Base-by-base conservation (phyloP, 2,888 invertebrate species). In the Seira sanloemensis region DNA sequence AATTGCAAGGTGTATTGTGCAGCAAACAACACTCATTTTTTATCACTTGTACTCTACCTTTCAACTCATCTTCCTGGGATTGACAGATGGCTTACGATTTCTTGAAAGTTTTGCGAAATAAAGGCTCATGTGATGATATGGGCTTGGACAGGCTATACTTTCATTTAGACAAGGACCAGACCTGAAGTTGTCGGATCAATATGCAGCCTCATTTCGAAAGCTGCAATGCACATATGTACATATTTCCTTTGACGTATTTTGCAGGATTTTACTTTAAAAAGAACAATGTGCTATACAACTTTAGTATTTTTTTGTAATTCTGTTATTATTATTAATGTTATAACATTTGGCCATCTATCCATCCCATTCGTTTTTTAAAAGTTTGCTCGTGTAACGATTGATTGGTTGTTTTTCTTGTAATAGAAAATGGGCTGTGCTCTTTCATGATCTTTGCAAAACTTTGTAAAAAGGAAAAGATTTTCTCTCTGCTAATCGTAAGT, bases 321-420 rank as follows among this genome's bases (percentile, higher is more conserved):
- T 74, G 65, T 74, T 26, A 65, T 74, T 37, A 80, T 68, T 72
- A 71, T 69, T 68, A 69, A 12, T 37, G 37, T 37, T 37, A 37
- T 12, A 37, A 37, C 37, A 37, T 37, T 37, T 37, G 12, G 37
- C 37, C 37, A 7, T 7, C 12, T 37, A 12, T 37, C 37, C 37
- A 7, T 4, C 12, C 69, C 68, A 68, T 76, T 62, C 65, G 50
- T 76, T 75, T 76, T 76, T 69, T n/a, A 76, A 81, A 76, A 65
- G 67, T 81, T 81, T 62, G 66, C 71, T 76, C 81, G 71, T 76
- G 81, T 76, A 75, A 81, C 81, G 76, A 81, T 81, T 81, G 81
- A 81, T 81, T 75, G 76, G 80, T 75, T 37, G 37, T 37, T 37
- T 37, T 37, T 37, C 37, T 37, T 37, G 37, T 12, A 37, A 37